Evolutionary conservation across 2,113 vertebrate species (phyloP), one percentile per base, ranked within the genome.

Genomic region (Girardinichthys multiradiatus): DNA sequence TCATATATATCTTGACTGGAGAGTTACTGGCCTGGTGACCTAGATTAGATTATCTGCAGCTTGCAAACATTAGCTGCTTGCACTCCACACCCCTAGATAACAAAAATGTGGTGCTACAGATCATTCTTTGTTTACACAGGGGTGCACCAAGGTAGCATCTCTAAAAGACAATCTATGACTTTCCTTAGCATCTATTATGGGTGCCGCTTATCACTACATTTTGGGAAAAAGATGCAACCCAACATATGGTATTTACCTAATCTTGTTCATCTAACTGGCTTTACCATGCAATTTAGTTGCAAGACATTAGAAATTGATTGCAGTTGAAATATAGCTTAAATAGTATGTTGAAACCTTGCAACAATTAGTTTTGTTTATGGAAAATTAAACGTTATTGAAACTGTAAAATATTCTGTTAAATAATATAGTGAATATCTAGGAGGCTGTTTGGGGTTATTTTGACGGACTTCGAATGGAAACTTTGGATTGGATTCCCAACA

Each of bases 11-110:
- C 42, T 63, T 51, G 2, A 31, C 42, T 37, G 4, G 3, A 45
- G 30, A 28, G 13, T 57, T 30, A 64, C 71, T 84, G 64, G 35
- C 72, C 87, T 11, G 69, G 30, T 90, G 89, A 91, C 89, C 84
- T 67, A 88, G 72, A 90, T 93, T 68, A 19, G 33, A 39, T 72
- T 72, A 89, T 81, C 72, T 61, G 31, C 9, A 31, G 68, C 74
- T 70, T 77, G 58, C 79, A 85, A 82, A 81, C 62, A 76, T 68
- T 70, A 77, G 69, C 61, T 10, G 30, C 27, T 17, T 4, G 17
- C 15, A 17, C 19, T 31, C 48, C 68, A 45, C 67, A 51, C 15
- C 24, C 17, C 1, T 2, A 31, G 29, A 72, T 26, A 31, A 21
- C 21, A 39, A 57, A 62, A 28, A 69, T 1, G 42, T 4, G 58